phyloP scores from a whole-genome alignment of 2,797 vertebrate species.

The Miopithecus talapoin region DNA sequence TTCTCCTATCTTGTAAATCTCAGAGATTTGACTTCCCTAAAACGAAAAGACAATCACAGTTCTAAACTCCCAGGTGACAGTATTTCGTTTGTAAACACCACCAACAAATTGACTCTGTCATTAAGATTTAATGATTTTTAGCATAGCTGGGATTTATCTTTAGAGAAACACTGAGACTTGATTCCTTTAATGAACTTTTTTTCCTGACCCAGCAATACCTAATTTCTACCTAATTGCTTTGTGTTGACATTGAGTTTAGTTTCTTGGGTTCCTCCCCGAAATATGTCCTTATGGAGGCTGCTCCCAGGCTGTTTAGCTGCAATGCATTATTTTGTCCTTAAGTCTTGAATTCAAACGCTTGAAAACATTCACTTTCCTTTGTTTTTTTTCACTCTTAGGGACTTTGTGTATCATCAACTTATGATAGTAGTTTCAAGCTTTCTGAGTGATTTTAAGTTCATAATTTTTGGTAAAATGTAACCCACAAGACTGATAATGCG shows the following conservation, averaged over 20 bases:
- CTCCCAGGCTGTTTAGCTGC: neutral
- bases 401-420: neutral
- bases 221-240: constrained; percentile 63
- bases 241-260: constrained; percentile 60
- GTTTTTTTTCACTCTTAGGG: neutral
- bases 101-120: constrained; percentile 45
- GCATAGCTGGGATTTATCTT: constrained; percentile 49
- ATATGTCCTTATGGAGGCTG: neutral
- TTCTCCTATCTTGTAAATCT: neutral
- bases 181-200: constrained; percentile 66
- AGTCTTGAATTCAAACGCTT: neutral
- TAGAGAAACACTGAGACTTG: constrained; percentile 56
- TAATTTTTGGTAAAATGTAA: neutral
- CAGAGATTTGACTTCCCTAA: neutral
- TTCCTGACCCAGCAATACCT: constrained; percentile 54
- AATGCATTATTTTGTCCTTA: neutral
- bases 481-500: neutral
- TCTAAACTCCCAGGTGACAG: neutral
- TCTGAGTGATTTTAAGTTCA: constrained; percentile 11
- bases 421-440: neutral
- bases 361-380: neutral
- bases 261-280: constrained; percentile 41
- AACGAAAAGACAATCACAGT: neutral
- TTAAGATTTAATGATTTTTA: constrained; percentile 66
- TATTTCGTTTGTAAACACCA: constrained; percentile 42